phyloP scores from a whole-genome alignment of 2,888 invertebrate species.

The Chymomyza amoena region DNA sequence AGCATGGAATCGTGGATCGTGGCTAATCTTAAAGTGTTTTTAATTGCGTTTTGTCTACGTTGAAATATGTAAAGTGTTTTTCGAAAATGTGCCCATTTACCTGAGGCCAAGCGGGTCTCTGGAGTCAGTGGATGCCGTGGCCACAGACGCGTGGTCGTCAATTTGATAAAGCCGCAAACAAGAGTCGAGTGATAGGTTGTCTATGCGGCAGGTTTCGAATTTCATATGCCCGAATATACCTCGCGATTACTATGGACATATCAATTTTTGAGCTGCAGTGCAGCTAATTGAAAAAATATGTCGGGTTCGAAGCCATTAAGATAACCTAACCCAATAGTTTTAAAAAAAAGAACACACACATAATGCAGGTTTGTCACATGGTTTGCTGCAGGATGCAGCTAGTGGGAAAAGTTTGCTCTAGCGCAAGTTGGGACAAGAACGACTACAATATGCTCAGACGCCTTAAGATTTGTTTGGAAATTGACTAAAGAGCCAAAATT shows the following conservation, averaged over 20 bases:
- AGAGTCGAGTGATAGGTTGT: background rate
- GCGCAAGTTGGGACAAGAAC: no score
- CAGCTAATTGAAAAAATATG: constrained; percentile 23
- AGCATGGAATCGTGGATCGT: background rate
- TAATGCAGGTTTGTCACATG: background rate
- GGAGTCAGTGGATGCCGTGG: background rate
- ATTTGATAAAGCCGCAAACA: background rate
- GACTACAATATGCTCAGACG: no score
- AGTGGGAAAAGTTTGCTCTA: background rate
- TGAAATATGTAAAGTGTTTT: constrained; percentile 22
- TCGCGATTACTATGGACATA: background rate
- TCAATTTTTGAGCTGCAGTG: constrained; percentile 12
- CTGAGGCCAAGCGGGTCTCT: background rate
- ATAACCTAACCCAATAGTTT: background rate
- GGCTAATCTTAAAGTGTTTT: constrained; percentile 19
- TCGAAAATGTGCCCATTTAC: constrained; percentile 10
- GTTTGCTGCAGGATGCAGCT: background rate
- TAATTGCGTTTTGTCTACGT: constrained; percentile 15
- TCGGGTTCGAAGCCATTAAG: constrained; percentile 10
- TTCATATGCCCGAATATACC: background rate
- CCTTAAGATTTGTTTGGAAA: no score
- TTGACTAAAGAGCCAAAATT: no score
- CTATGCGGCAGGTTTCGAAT: background rate
- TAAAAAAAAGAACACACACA: background rate
- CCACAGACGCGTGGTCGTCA: background rate